Percentiles rank a stretch among this genome's conserved stretches.
Evolutionary conservation across 2,113 vertebrate genomes (phyloP).

Genomic region (Physeter macrocephalus): DNA sequence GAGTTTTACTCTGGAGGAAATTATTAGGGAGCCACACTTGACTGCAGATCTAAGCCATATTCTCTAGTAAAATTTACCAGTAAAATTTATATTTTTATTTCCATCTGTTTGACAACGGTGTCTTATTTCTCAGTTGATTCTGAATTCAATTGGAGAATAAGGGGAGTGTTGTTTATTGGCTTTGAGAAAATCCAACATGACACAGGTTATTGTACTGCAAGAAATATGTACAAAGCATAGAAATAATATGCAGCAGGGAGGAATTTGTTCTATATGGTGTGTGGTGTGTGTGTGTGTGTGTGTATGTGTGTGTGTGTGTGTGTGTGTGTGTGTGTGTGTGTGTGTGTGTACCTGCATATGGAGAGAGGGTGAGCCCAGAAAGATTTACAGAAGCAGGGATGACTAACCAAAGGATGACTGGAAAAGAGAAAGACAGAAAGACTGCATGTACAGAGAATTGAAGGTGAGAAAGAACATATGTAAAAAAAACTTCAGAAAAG

Average conservation of each 20-base stretch:
- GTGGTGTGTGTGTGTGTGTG: fast-evolving
- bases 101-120: slow-evolving; percentile 44
- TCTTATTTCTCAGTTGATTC: slow-evolving; percentile 41
- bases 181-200: slow-evolving; percentile 11
- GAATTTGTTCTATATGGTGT: neutral
- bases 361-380: neutral
- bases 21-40: neutral
- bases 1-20: neutral
- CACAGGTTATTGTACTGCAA: neutral
- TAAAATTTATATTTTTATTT: slow-evolving; percentile 40
- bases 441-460: neutral
- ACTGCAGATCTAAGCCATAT: slow-evolving; percentile 3
- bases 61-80: slow-evolving; percentile 11
- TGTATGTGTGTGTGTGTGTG: neutral
- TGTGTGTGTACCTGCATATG: neutral
- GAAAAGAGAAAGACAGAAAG: neutral
- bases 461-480: neutral
- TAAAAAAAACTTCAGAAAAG: neutral
- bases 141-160: neutral
- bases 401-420: neutral
- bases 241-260: neutral
- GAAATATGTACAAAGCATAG: neutral
- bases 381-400: neutral
- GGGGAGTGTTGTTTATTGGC: neutral
- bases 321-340: neutral